Evolutionary conservation across 2,797 vertebrate genomes (phyloP), one percentile per base, ranked within the genome.

Genomic region (Falco peregrinus): DNA sequence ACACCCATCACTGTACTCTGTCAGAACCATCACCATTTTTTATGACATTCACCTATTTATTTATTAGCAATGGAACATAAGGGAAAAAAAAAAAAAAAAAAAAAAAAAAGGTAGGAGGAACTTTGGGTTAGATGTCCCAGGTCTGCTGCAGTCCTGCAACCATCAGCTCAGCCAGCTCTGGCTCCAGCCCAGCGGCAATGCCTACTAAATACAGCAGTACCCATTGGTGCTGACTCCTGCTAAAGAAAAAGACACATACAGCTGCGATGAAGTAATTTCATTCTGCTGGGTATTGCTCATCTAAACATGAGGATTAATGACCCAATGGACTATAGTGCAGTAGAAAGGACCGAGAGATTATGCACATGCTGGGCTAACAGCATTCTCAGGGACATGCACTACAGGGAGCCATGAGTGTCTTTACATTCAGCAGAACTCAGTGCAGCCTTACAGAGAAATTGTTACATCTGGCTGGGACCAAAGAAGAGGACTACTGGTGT

Each of bases 321-420:
- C 37, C 20, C 0, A 0, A 11, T 19, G 33, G 16, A 28, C 20
- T 68, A 24, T 5, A 1, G 4, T 19, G 26, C 1, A 39, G 25
- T 9, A 37, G 53, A 45, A 78, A 78, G 28, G 53, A 50, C 25
- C 33, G n/a, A n/a, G 25, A 50, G 33, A 43, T 37, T 70, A 41
- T 29, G 41, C 31, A 15, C 12, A 16, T n/a, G 19, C 37, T 39
- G 0, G 0, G 5, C 26, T 59, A 35, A 51, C 0, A 15, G 16
- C 16, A 7, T 15, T 84, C 28, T 20, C 19, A 37, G n/a, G 18
- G 39, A 33, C 1, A 0, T 3, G n/a, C 22, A 26, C 13, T 12
- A 4, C 7, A 18, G 8, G 11, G 57, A 78, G 21, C 25, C 16
- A 31, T 7, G 24, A 84, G 13, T 2, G 2, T 12, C 16, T 70